Base-by-base conservation (phyloP, 2,113 vertebrate species). In the Nannospalax galili region DNA sequence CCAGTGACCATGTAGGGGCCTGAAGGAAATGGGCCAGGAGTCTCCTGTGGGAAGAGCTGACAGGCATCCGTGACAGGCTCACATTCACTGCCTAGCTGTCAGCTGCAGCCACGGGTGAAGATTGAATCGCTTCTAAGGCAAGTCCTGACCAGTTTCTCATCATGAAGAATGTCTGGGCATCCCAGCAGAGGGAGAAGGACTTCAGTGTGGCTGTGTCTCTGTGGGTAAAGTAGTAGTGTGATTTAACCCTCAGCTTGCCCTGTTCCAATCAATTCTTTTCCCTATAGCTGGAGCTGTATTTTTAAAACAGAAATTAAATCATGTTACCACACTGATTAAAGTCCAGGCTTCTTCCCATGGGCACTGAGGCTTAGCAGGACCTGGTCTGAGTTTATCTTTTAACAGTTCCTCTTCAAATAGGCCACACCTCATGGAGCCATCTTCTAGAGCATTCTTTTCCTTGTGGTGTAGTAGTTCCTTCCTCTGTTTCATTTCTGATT, bases 1-100 rank as follows among this genome's bases (percentile, higher is more conserved):
- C 69, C 95, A 93, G 77, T 82, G 91, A 92, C 80, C 97, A 90
- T 75, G 72, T 62, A 45, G 77, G 92, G 88, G 93, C 85, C 87
- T 92, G 11, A 52, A 0, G 58, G 0, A 96, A 95, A 85, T 84
- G 79, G 96, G 65, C 81, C 84, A 19, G 65, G 92, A 26, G 32
- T 45, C 93, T 45, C 58, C 72, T 94, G 40, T 81, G 58, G 64
- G 92, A 80, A 58, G n/a, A 74, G 40, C 79, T 93, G 91, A 96
- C 87, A 91, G 86, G 90, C 73, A 60, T 92, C 95, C 72, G 1
- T 58, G 75, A 88, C n/a, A 67, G 22, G 81, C 64, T 37, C 90
- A 45, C 80, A n/a, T 88, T 90, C 84, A 94, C 91, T 69, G 73
- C 64, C 80, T 92, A 24, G 74, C 94, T 97, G 93, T 87, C 72